Evolutionary conservation across 2,113 vertebrate genomes (phyloP), one percentile per base, ranked within the genome.

Genomic region (Sprattus sprattus): DNA sequence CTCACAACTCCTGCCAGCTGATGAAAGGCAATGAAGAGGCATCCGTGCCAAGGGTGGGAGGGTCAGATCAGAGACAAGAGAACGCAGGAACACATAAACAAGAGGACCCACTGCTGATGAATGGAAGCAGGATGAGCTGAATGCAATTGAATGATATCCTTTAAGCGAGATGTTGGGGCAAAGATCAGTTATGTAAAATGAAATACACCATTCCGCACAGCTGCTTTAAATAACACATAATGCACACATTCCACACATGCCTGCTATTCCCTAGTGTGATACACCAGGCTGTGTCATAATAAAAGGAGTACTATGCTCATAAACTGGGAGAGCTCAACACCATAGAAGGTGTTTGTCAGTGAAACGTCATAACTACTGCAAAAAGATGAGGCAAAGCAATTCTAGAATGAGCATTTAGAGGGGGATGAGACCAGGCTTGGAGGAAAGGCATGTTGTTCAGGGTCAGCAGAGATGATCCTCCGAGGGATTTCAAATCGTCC

Each of bases 1-100:
- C 84, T 22, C n/a, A 22, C 71, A 18, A 45, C 46, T 22, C 44
- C 44, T 80, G 67, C 84, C 47, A 85, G 71, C 67, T 52, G 71
- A 85, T 85, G 71, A 81, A 81, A 85, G n/a, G 71, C 71, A 47
- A 64, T 86, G 81, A 82, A 49, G 82, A 83, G 60, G 0, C 49
- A 64, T 20, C 49, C 18, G 20, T 57, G 71, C 32, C 47, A 54
- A 57, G 82, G n/a, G n/a, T n/a, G n/a, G n/a, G 11, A 18, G 25
- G 20, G 54, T 75, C 83, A 50, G 25, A 46, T 78, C 18, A 71
- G 46, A 80, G 45, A 47, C 25, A 9, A 20, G 60, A 71, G 7
- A 28, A 25, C 83, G 49, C 52, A 44, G 50, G 82, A 15, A 10
- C 52, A 20, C n/a, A 39, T 11, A 11, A 0, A 67, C 11, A 4